Evolutionary conservation across 1,140 invertebrate species (phyloP), one percentile per base, ranked within the genome.

Genomic region (Lepidurus arcticus): DNA sequence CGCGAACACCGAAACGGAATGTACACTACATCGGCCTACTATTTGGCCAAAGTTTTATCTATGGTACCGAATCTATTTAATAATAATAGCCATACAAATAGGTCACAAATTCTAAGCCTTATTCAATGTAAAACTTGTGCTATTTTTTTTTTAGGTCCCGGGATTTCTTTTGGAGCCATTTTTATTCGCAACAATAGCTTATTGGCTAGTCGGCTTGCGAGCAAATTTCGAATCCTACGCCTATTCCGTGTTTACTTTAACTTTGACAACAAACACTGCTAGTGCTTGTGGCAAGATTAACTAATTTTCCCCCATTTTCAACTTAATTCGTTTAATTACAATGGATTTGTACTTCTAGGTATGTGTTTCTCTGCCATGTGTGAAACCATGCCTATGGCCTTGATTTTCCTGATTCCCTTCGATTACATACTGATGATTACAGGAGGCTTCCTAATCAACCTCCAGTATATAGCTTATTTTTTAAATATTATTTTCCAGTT

Each of bases 381-480:
- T 82, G 92, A 93, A 53, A 92, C 91, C 34, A 90, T 94, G 79
- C 89, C 92, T 26, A 82, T 91, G 75, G 93, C 93, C 5, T 92
- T 95, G 87, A 89, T 92, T 1, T 93, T 93, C 83, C 86, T 96
- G 53, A 91, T 96, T 47, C 93, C 94, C 0, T 93, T 95, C 82
- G 93, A 95, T 85, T 94, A 94, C 80, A 86, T 92, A 44, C 87
- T 95, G 24, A 95, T 96, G 93, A 91, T 95, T 80, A 93, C 92
- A 0, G 94, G 93, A 79, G 94, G 94, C 74, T 86, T 93, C 7
- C 95, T 95, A 82, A 88, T 94, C 44, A 92, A 92, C 86, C 86
- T 95, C 76, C 90, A 90, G 93, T 94, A 88, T 10, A 21, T 6
- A 53, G 6, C 9, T 45, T 77, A 16, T 21, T 10, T 11, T 21